Base-by-base conservation (phyloP, 2,888 invertebrate genomes). In the Apamea crenata region DNA sequence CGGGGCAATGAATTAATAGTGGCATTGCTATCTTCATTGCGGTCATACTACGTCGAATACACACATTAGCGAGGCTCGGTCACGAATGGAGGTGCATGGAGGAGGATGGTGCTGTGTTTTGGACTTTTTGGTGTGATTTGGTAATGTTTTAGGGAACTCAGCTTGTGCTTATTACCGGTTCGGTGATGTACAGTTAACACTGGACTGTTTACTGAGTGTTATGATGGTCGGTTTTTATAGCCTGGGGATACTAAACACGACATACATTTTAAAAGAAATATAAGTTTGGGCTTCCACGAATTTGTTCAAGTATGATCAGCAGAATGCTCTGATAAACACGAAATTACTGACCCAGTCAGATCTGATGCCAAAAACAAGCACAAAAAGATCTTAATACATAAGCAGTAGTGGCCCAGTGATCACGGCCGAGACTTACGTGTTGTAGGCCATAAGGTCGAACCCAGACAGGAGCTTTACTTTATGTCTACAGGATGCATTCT, bases 1-100 rank as follows among this genome's bases (percentile, higher is more conserved):
- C 88, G 90, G 81, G 89, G 94, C 95, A 94, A 95, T 96, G 96
- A 96, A 96, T 96, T 96, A 96, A 96, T 96, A 95, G 94, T 93
- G 94, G 91, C 93, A 92, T 89, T 93, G 93, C 93, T 95, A 96
- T 96, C 96, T 96, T 94, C 94, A 95, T 95, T 94, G 94, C 94
- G 91, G 93, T 92, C 91, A 92, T 94, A 93, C 93, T 91, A 91
- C 92, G 91, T 88, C 84, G 88, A 91, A 85, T 93, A 93, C 94
- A 94, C 94, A 94, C 94, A 94, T 94, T 95, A 94, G 94, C 88
- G 86, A 88, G 90, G 87, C 89, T 90, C 87, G 92, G 94, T 95
- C 96, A 96, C 95, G 96, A 96, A 91, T 89, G 87, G 84, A 85
- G 78, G 75, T 87, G 59, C 80, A 80, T 84, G n/a, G 69, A 83